Evolutionary conservation across 2,797 vertebrate genomes (phyloP).

Genomic region (Sebastes steindachneri): DNA sequence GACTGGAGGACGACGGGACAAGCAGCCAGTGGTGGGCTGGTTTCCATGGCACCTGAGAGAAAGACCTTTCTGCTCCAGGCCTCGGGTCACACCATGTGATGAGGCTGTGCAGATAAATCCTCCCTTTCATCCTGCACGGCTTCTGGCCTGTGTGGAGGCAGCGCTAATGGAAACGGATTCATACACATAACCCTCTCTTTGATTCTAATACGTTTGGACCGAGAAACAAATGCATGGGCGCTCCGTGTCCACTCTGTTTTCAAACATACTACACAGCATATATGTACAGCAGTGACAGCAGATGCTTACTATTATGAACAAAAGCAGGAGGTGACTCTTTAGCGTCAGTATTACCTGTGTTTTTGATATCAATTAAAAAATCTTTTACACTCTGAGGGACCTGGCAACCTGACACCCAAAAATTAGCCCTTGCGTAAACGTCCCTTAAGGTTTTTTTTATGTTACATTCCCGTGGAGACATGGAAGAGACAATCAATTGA

Average conservation of each 20-base stretch:
- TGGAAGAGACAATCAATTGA: constrained; percentile 19
- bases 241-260: constrained; percentile 11
- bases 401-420: too few relatives aligned
- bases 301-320: neutral
- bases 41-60: constrained; percentile 72
- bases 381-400: neutral
- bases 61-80: constrained; percentile 59
- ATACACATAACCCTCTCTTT: constrained; percentile 32
- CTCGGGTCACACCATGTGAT: constrained; percentile 73
- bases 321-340: neutral
- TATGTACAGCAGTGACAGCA: neutral
- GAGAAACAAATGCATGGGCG: constrained; percentile 18
- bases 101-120: constrained; percentile 63
- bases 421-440: too few relatives aligned
- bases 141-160: constrained; percentile 41
- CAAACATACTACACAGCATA: constrained; percentile 3
- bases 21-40: constrained; percentile 70
- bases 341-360: neutral
- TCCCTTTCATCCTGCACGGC: constrained; percentile 57
- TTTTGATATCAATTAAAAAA: neutral
- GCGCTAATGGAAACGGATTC: constrained; percentile 40
- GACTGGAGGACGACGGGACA: constrained; percentile 70
- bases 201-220: constrained; percentile 42
- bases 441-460: too few relatives aligned
- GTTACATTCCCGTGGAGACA: neutral